Percentiles rank a stretch among this genome's conserved stretches.
Conservation (phyloP, 2,888 invertebrate genomes). For the Acheta domesticus region DNA sequence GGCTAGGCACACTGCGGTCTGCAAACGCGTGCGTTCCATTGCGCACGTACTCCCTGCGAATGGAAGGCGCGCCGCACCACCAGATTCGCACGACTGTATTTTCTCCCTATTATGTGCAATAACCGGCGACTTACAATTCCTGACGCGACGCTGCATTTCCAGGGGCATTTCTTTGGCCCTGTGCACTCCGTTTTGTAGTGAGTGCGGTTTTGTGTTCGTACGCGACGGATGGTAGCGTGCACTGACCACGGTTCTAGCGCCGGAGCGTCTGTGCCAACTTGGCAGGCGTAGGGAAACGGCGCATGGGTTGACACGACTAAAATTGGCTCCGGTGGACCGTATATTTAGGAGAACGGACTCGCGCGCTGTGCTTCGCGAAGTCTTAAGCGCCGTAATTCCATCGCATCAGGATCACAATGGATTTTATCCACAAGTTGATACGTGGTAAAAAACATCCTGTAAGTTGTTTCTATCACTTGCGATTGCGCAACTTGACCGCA, state of each 20-base stretch:
- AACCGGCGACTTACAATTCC: neutral
- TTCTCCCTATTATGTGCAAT: neutral
- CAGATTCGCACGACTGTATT: neutral
- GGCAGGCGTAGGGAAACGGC: neutral
- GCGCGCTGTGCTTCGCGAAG: neutral
- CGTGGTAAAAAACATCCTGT: neutral
- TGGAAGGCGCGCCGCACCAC: neutral
- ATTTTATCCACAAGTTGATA: neutral
- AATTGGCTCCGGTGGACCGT: neutral
- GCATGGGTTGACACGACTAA: neutral
- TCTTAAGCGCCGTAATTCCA: neutral
- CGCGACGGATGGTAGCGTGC: neutral
- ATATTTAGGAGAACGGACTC: neutral
- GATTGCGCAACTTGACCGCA: neutral
- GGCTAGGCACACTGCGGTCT: too few species aligned
- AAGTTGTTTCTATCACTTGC: neutral
- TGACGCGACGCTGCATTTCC: neutral
- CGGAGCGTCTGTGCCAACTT: neutral
- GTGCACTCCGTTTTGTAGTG: too few species aligned
- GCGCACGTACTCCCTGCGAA: too few species aligned
- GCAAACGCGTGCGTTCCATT: too few species aligned
- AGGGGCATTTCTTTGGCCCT: neutral
- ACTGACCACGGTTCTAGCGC: neutral
- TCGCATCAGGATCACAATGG: neutral
- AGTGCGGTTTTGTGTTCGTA: neutral